Base-by-base conservation (phyloP, 2,797 vertebrate species). In the Carduelis carduelis region DNA sequence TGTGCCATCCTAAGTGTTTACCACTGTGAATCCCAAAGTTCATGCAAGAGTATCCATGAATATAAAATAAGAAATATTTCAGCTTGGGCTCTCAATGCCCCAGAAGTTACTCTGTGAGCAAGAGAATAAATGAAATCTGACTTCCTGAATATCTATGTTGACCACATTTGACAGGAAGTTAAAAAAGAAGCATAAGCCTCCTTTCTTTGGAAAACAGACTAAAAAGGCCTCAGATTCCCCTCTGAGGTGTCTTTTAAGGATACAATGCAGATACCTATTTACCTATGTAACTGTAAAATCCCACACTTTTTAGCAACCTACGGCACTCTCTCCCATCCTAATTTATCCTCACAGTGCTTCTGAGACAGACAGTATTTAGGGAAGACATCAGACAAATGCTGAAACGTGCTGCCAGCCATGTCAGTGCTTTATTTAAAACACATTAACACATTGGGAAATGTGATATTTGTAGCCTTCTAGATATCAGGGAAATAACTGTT, bases 361-460 rank as follows among this genome's bases (percentile, higher is more conserved):
- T 27, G 53, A 93, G 87, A 84, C 69, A 90, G 92, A 79, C 74
- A 82, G 81, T 66, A 86, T 82, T 94, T 90, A 66, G 66, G 74
- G 80, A 93, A 68, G 61, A 66, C 68, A 65, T 84, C 70, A 94
- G 90, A 90, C 83, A 89, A 94, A 91, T 64, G 87, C 90, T 93
- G 80, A 90, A 95, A 83, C 77, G 55, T 56, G 85, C 87, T 93
- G 92, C 93, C 93, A 94, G 93, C 88, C 91, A 18, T 70, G 86
- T 55, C 94, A 94, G 55, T 82, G 71, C 70, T 83, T 93, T 90
- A 91, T 89, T 92, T 84, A 82, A 93, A 87, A 82, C 88, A 88
- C 80, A 83, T 91, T 80, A 83, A 86, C 91, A 89, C 82, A 37
- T 57, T 37, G 76, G 44, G 46, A 43, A 85, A 83, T 46, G 84